Percentiles rank a stretch among this genome's conserved stretches.
These are phyloP conservation scores for Cercocebus atys DNA, from an alignment of 2,113 vertebrate genomes.

Conservation along the genomic window DNA sequence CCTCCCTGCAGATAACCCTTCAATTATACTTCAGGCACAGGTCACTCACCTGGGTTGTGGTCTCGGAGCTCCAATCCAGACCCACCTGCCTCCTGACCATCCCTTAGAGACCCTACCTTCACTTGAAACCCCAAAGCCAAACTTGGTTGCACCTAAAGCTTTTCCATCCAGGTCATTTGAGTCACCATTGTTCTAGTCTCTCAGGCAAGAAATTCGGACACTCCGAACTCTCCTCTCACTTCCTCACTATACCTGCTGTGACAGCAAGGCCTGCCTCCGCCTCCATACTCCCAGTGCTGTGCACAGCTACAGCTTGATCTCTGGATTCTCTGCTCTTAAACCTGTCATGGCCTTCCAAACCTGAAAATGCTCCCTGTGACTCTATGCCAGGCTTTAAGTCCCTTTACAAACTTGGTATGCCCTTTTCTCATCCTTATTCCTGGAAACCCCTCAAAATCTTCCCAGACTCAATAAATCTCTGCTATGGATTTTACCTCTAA, in stretches of 20 bases:
- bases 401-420: neutral
- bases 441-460: neutral
- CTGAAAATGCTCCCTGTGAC: too few relatives aligned
- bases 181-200: neutral
- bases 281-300: neutral
- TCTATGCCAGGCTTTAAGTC: neutral
- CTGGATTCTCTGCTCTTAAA: neutral
- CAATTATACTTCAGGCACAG: neutral
- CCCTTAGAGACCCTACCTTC: neutral
- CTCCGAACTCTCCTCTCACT: neutral
- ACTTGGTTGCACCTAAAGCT: neutral
- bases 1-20: neutral
- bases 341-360: neutral
- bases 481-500: neutral
- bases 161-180: neutral
- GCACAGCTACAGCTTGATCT: neutral
- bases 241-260: neutral
- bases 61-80: neutral
- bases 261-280: neutral
- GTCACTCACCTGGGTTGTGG: neutral
- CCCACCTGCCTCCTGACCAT: neutral
- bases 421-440: neutral
- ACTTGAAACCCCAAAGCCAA: neutral
- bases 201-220: neutral
- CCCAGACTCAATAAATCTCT: neutral